These are phyloP conservation scores for Ichneumoninae sp. DNA, from an alignment of 2,888 invertebrate genomes.

Conservation along the genomic window DNA sequence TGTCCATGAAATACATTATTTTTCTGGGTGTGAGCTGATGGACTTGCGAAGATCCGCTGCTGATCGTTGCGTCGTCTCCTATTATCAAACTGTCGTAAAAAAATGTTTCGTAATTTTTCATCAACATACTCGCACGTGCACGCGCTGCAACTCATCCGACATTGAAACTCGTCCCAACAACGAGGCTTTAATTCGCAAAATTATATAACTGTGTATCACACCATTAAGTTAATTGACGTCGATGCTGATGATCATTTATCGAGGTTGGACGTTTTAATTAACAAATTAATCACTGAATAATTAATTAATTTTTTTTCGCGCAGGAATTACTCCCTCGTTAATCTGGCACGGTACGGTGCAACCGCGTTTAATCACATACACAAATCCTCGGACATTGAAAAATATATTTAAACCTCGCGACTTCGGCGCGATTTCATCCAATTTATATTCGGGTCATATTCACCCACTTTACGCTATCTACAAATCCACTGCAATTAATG, in stretches of 20 bases:
- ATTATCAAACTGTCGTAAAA: not conserved
- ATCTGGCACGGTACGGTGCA: not conserved
- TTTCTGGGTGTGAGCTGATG: too few species aligned
- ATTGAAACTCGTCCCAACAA: not conserved
- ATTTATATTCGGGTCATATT: not conserved
- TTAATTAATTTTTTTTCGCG: not conserved
- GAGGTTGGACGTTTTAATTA: not conserved
- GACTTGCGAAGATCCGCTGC: too few species aligned
- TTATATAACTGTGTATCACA: not conserved
- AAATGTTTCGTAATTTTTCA: not conserved
- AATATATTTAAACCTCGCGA: not conserved
- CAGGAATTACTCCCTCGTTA: not conserved
- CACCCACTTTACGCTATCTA: not conserved
- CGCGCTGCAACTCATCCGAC: not conserved
- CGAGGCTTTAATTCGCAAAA: not conserved
- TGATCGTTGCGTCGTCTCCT: not conserved
- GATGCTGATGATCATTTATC: not conserved
- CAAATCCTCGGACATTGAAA: not conserved
- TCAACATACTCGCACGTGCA: not conserved
- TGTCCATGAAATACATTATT: too few species aligned
- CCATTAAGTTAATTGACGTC: not conserved
- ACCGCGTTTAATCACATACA: not conserved
- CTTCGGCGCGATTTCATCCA: not conserved
- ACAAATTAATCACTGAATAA: not conserved
- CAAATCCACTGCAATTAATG: not conserved